Evolutionary conservation across 2,888 invertebrate species (phyloP), one percentile per base, ranked within the genome.

Genomic region (Notodonta ziczac): DNA sequence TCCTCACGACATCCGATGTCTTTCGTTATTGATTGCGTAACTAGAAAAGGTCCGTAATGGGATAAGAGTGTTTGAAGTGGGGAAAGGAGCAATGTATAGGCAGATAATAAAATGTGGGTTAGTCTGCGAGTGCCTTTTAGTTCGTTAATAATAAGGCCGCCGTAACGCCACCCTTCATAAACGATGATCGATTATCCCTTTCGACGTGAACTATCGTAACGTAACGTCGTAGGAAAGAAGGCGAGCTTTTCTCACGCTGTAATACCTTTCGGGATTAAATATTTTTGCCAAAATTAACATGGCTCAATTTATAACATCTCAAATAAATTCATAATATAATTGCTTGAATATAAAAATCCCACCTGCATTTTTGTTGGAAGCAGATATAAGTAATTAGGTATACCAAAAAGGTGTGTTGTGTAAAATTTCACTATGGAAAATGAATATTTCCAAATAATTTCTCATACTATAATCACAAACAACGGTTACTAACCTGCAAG

Each of bases 41-140:
- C 65, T 69, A 72, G 69, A 73, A 68, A 69, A 64, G 73, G 67
- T 62, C 64, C 66, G 62, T 77, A 76, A 77, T 73, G 68, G 67
- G 69, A 76, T 77, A 72, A 74, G 69, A 73, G 65, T 64, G 69
- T 68, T 74, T 72, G 56, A 69, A 71, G 67, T 66, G 40, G 63
- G 7, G 68, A 68, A 69, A 69, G 68, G 70, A 72, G 75, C 69
- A 70, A 61, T 67, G 62, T 63, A 66, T 62, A 61, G 59, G 63
- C 66, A 53, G 50, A 52, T 65, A 74, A 65, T 74, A 72, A 71
- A 74, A 70, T 67, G 70, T 66, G 65, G 59, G 72, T 66, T 62
- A 65, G 56, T 24, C 24, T 24, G 56, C 12, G 14, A 56, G 56
- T 44, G 44, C 63, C 68, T 73, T 72, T 65, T 64, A 69, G 66